phyloP scores from a whole-genome alignment of 2,888 invertebrate species.

The Eremobia ochroleuca region DNA sequence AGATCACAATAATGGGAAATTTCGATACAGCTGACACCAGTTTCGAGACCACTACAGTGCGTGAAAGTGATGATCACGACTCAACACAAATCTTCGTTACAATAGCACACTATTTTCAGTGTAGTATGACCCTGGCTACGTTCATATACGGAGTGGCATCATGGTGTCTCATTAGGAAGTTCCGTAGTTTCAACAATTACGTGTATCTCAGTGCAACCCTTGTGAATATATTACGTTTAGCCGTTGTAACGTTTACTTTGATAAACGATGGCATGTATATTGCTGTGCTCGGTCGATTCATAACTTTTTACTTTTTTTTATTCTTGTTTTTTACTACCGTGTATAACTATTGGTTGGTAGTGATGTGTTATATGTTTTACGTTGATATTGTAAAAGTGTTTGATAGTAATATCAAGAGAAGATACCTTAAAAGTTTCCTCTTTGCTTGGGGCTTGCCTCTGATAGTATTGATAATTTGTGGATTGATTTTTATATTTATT shows the following conservation, averaged over 20 bases:
- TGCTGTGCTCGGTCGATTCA: neutral
- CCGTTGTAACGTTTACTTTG: neutral
- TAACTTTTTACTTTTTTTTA: neutral
- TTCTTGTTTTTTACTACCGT: conserved; percentile 2
- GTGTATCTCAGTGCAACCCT: conserved; percentile 31
- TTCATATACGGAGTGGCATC: conserved; percentile 27
- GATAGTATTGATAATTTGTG: neutral
- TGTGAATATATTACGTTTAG: conserved; percentile 33
- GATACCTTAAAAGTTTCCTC: conserved; percentile 35
- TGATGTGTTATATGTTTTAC: conserved; percentile 48
- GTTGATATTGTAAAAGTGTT: conserved; percentile 49
- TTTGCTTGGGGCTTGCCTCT: conserved; percentile 44
- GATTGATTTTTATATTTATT: neutral
- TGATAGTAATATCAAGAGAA: conserved; percentile 16
- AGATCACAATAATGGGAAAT: neutral
- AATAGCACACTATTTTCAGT: conserved; percentile 25
- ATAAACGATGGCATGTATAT: neutral
- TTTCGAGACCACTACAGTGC: neutral
- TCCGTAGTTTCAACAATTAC: conserved; percentile 39
- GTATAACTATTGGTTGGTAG: conserved; percentile 39
- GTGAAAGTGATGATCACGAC: neutral
- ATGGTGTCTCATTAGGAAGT: conserved; percentile 27
- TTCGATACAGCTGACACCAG: neutral
- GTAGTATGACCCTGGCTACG: neutral
- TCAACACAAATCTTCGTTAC: no score